Evolutionary conservation across 2,113 vertebrate genomes (phyloP).

Genomic region (human (Homo sapiens)): DNA sequence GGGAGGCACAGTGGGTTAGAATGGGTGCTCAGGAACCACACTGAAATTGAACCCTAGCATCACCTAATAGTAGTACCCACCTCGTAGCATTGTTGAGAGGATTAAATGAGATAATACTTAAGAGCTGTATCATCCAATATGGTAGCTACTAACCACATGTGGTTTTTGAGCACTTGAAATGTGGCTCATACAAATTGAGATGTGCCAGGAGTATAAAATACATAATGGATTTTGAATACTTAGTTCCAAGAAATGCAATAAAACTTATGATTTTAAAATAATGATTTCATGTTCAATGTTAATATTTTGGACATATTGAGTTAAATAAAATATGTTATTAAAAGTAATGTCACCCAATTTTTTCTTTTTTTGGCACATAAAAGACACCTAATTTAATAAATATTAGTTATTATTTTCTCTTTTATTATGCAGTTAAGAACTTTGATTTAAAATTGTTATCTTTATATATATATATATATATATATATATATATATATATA

Average conservation of each 20-base stretch:
- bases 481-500: too few relatives aligned
- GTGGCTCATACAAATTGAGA: not conserved
- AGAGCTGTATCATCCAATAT: not conserved
- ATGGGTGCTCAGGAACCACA: not conserved
- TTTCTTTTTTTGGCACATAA: not conserved
- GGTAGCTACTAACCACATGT: not conserved
- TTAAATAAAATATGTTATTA: not conserved
- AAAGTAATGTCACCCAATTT: not conserved
- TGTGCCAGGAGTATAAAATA: not conserved
- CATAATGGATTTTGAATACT: not conserved
- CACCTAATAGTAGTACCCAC: not conserved
- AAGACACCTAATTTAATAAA: too few relatives aligned
- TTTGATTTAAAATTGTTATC: too few relatives aligned
- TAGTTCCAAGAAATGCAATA: not conserved
- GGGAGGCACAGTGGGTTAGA: not conserved
- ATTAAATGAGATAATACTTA: not conserved
- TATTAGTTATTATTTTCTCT: too few relatives aligned
- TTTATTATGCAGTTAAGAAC: too few relatives aligned
- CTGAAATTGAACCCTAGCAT: not conserved
- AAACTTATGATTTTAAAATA: not conserved
- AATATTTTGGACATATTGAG: constrained; percentile 1
- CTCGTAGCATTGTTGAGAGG: not conserved
- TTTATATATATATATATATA: too few relatives aligned
- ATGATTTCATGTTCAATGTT: not conserved
- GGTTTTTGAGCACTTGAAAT: not conserved